Conservation (phyloP, 2,113 vertebrate species). For the Grallaria varia region DNA sequence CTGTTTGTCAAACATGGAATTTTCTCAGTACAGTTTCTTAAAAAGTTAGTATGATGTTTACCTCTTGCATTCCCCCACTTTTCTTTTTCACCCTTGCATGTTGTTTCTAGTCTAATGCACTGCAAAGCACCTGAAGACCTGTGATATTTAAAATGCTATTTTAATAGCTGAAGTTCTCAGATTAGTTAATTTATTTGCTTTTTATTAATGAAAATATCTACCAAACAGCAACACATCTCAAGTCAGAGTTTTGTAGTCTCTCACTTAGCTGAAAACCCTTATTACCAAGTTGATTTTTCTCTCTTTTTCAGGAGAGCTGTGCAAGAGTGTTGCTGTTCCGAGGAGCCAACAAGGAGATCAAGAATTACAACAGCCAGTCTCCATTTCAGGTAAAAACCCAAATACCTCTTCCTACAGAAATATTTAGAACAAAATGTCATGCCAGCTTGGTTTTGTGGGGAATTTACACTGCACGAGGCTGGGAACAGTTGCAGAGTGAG, state of each 20-base stretch:
- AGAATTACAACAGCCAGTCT: constrained; percentile 95
- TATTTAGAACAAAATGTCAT: not conserved
- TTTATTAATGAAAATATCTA: not conserved
- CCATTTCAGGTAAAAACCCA: constrained; percentile 87
- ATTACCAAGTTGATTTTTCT: not conserved
- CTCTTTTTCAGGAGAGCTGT: constrained; percentile 85
- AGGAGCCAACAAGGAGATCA: constrained; percentile 90
- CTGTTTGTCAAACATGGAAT: not conserved
- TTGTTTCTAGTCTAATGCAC: not conserved
- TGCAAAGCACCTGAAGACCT: not conserved
- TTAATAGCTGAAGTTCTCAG: not conserved
- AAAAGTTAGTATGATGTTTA: not conserved
- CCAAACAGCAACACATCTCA: not conserved
- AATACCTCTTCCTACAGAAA: not conserved
- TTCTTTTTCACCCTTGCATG: not conserved
- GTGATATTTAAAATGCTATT: not conserved
- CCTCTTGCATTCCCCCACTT: not conserved
- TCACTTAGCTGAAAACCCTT: not conserved
- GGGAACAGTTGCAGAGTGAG: not conserved
- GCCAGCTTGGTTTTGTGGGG: not conserved
- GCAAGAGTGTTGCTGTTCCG: constrained; percentile 89
- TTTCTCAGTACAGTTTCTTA: not conserved
- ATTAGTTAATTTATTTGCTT: not conserved
- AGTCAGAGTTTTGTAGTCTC: not conserved
- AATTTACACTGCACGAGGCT: not conserved